phyloP scores from a whole-genome alignment of 2,797 vertebrate genomes.

The Podargus strigoides region DNA sequence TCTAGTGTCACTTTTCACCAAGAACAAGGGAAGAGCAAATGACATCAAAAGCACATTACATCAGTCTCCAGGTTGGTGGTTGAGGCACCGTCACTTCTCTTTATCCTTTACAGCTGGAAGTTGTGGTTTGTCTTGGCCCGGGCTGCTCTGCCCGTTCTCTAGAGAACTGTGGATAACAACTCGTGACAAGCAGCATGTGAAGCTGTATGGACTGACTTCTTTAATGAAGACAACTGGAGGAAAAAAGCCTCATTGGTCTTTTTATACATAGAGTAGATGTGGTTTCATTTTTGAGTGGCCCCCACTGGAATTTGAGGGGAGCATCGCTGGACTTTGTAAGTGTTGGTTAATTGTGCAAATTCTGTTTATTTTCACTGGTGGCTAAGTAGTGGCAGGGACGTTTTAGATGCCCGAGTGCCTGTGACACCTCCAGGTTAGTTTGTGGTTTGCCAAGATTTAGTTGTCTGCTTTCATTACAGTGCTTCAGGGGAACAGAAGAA shows the following conservation, averaged over 20 bases:
- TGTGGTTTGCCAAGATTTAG: background rate
- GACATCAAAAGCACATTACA: background rate
- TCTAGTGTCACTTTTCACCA: background rate
- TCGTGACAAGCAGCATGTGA: background rate
- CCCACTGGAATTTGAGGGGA: background rate
- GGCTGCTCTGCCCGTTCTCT: background rate
- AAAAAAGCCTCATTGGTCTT: slow-evolving; percentile 6
- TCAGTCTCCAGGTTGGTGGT: background rate
- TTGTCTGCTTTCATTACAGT: background rate
- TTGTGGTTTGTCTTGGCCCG: background rate
- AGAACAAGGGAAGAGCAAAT: slow-evolving; percentile 28
- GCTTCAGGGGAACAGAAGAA: background rate
- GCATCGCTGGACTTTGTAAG: background rate
- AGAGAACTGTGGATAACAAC: background rate
- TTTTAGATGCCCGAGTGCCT: background rate
- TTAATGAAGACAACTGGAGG: background rate
- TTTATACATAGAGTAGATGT: background rate
- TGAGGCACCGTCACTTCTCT: slow-evolving; percentile 22
- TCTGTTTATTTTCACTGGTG: background rate
- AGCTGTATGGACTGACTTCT: slow-evolving; percentile 22
- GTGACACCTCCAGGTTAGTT: background rate
- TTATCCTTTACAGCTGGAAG: background rate
- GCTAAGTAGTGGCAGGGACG: background rate
- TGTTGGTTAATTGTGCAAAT: slow-evolving; percentile 40
- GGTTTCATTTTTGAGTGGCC: slow-evolving; percentile 34